Conservation (phyloP, 2,888 invertebrate species). For the Eurytoma californica region DNA sequence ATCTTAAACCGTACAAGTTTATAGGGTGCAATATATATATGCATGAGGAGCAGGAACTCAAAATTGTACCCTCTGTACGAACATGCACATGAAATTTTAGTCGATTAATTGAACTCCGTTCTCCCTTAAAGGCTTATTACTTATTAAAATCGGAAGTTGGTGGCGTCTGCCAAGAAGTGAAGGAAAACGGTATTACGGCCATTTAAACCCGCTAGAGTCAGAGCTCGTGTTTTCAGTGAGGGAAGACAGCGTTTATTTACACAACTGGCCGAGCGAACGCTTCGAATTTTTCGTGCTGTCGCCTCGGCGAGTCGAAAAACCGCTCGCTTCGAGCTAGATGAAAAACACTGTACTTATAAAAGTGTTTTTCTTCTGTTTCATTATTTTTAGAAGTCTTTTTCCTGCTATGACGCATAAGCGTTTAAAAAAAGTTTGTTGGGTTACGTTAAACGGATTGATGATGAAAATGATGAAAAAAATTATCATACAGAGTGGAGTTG, state of each 20-base stretch:
- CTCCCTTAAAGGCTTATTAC: background rate
- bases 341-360: background rate
- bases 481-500: no score
- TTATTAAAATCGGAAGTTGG: background rate
- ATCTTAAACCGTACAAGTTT: no score
- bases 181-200: background rate
- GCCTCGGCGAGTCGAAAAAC: background rate
- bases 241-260: background rate
- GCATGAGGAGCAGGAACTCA: no score
- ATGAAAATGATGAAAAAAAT: no score
- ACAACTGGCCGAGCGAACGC: slow-evolving; percentile 1
- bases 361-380: background rate
- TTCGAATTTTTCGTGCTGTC: background rate
- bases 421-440: no score
- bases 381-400: slow-evolving; percentile 5
- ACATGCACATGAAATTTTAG: no score
- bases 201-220: background rate
- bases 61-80: no score
- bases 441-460: no score
- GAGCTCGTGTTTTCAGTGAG: background rate
- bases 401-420: background rate
- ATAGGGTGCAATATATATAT: no score
- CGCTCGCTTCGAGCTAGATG: background rate
- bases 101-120: no score
- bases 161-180: no score